Evolutionary conservation across 1,140 invertebrate species (phyloP).

Genomic region (Pomacea maculata): DNA sequence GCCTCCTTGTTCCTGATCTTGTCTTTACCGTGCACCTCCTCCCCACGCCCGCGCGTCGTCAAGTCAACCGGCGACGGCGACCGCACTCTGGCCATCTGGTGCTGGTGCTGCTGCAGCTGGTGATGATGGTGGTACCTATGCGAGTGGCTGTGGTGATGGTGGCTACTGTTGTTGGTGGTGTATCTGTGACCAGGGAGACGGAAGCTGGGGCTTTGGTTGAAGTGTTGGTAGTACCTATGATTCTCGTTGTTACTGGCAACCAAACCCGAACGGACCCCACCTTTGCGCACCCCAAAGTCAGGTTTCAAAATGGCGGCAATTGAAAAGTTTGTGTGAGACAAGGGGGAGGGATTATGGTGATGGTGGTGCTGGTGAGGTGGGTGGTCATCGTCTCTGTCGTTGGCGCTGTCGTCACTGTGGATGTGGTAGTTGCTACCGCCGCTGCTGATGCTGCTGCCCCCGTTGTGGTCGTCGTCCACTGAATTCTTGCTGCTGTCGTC

Average conservation of each 20-base stretch:
- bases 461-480: background rate
- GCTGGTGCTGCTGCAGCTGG: background rate
- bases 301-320: constrained; percentile 53
- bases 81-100: background rate
- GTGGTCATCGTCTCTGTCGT: background rate
- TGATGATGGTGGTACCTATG: constrained; percentile 3
- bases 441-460: background rate
- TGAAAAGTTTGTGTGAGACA: constrained; percentile 46
- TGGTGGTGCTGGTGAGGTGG: background rate
- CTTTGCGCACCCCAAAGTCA: constrained; percentile 39
- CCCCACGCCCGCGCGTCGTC: background rate
- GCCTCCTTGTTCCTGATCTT: background rate
- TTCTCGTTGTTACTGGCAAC: background rate
- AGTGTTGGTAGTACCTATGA: background rate
- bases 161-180: background rate
- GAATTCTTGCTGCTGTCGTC: background rate
- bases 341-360: background rate
- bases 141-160: background rate
- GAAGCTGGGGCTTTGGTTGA: background rate
- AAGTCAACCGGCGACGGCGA: constrained; percentile 15
- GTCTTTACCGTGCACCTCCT: background rate
- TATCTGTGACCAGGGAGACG: background rate
- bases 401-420: background rate
- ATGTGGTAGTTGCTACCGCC: background rate
- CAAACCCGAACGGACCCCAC: background rate